A percentile compares a stretch with the other conserved stretches of the same genome.
These are phyloP conservation scores for Hetaerina titia DNA, from an alignment of 2,888 invertebrate genomes.

Conservation along the genomic window DNA sequence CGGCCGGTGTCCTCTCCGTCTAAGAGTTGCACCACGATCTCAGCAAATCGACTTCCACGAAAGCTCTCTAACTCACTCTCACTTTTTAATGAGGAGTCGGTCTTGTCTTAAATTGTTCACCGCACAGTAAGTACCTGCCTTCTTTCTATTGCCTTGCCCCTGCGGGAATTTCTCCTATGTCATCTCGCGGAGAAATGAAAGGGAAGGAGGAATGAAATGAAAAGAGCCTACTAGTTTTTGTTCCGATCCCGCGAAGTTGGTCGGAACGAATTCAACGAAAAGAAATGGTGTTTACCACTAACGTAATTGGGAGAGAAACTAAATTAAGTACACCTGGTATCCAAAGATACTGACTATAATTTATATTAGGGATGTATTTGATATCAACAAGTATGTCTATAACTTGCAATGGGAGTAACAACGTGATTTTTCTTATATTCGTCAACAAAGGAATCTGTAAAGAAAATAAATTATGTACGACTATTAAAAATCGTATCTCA, in stretches of 20 bases:
- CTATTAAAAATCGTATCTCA: too few species aligned
- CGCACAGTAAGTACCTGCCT: neutral
- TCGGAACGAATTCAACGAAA: neutral
- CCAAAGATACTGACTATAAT: too few species aligned
- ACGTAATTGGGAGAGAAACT: too few species aligned
- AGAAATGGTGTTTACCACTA: neutral
- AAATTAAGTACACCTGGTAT: too few species aligned
- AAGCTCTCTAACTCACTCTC: constrained; percentile 37
- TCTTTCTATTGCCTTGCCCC: neutral
- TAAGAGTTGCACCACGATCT: neutral
- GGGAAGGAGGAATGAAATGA: neutral
- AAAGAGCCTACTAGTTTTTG: neutral
- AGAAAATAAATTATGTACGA: too few species aligned
- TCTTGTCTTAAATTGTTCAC: neutral
- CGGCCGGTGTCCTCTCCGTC: neutral
- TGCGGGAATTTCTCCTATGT: neutral
- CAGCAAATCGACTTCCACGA: neutral
- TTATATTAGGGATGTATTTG: too few species aligned
- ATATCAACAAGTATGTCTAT: too few species aligned
- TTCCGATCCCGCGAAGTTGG: neutral
- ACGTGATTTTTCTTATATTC: too few species aligned
- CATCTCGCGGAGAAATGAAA: neutral
- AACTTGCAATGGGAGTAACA: too few species aligned
- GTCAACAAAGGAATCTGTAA: too few species aligned
- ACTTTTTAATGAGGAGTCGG: constrained; percentile 9